Evolutionary conservation across 2,888 invertebrate species (phyloP).

Genomic region (Sycophila texana): DNA sequence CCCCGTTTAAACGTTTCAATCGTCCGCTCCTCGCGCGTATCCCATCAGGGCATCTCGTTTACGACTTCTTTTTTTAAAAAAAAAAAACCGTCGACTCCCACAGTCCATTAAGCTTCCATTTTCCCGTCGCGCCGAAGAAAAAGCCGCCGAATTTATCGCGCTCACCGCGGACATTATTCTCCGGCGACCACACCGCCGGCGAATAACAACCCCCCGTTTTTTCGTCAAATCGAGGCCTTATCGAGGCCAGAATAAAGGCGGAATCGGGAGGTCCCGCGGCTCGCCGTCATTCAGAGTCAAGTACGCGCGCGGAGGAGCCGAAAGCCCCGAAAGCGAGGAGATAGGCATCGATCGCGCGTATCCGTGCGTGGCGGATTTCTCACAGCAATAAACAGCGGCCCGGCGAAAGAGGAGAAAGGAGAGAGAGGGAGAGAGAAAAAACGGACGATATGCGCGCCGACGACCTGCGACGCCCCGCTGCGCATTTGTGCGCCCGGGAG

Average conservation of each 20-base stretch:
- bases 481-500: conserved; percentile 70
- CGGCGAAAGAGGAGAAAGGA: not conserved
- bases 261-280: conserved; percentile 45
- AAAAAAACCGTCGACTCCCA: too few relatives aligned
- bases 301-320: too few relatives aligned
- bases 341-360: conserved; percentile 58
- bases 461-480: conserved; percentile 65
- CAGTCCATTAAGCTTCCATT: too few relatives aligned
- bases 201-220: not conserved
- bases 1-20: too few relatives aligned
- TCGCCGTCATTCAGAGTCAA: not conserved
- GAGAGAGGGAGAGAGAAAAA: not conserved
- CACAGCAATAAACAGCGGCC: conserved; percentile 72
- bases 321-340: conserved; percentile 2
- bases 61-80: too few relatives aligned
- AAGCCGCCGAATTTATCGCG: too few relatives aligned
- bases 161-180: not conserved
- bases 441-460: not conserved
- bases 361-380: conserved; percentile 66
- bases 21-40: too few relatives aligned
- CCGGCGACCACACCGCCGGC: not conserved
- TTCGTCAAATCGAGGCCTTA: conserved; percentile 27
- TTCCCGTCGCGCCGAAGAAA: too few relatives aligned
- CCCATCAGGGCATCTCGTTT: too few relatives aligned
- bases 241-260: conserved; percentile 41